phyloP scores from a whole-genome alignment of 2,888 invertebrate genomes.

The Lasioglossum vierecki region DNA sequence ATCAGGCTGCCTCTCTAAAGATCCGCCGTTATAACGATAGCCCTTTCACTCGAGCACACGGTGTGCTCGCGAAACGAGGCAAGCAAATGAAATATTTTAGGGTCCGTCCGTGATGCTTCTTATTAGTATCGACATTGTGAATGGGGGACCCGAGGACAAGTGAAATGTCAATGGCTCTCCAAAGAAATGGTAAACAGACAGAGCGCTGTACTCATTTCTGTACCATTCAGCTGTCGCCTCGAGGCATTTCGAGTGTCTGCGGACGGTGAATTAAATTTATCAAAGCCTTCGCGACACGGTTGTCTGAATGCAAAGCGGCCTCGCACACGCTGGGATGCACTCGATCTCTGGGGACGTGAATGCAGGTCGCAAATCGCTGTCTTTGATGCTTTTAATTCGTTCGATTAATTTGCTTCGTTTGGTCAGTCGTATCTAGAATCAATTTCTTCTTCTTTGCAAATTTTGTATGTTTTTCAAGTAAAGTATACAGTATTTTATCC shows the following conservation, averaged over 20 bases:
- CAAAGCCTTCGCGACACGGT: conserved; percentile 2
- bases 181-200: conserved; percentile 3
- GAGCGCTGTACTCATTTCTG: conserved; percentile 6
- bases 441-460: background rate
- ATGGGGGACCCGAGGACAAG: background rate
- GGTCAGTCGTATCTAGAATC: background rate
- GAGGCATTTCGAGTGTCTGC: background rate
- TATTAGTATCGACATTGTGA: conserved; percentile 6
- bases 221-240: background rate
- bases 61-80: background rate
- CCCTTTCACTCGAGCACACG: conserved; percentile 27
- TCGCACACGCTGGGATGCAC: background rate
- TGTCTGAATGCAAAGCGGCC: background rate
- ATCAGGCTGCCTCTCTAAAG: conserved; percentile 3
- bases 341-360: background rate
- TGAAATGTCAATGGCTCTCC: background rate
- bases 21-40: conserved; percentile 26
- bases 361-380: background rate
- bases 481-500: too few species aligned
- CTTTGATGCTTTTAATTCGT: background rate
- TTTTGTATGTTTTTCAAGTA: background rate
- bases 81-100: conserved; percentile 8
- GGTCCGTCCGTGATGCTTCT: background rate
- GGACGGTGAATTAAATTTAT: conserved; percentile 6
- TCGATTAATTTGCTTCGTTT: background rate